These are phyloP conservation scores for Drosophila dives DNA, from an alignment of 2,888 invertebrate genomes.

Conservation along the genomic window DNA sequence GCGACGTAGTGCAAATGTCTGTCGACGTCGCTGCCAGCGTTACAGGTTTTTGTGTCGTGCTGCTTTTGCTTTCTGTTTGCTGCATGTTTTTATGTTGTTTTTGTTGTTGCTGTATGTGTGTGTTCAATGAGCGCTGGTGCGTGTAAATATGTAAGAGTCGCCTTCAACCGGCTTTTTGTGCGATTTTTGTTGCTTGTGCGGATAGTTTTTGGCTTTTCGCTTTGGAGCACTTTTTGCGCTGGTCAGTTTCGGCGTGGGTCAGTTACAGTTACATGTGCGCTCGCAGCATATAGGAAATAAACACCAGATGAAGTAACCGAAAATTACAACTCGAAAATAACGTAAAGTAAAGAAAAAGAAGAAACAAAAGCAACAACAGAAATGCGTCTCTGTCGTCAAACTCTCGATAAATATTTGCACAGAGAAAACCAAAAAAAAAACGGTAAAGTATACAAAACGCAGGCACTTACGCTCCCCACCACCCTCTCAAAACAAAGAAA, in stretches of 20 bases:
- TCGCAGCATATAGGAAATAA: slow-evolving; percentile 70
- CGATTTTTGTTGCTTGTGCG: slow-evolving; percentile 42
- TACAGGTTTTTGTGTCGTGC: slow-evolving; percentile 75
- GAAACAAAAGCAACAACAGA: slow-evolving; percentile 12
- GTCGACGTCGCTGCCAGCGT: slow-evolving; percentile 55
- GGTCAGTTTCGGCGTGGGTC: slow-evolving; percentile 71
- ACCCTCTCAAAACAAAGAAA: slow-evolving; percentile 25
- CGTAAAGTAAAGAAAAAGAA: neutral
- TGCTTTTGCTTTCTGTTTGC: slow-evolving; percentile 64
- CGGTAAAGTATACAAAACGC: slow-evolving; percentile 30
- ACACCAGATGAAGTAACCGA: slow-evolving; percentile 72
- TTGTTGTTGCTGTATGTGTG: slow-evolving; percentile 59
- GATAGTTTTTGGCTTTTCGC: slow-evolving; percentile 38
- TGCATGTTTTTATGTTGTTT: slow-evolving; percentile 20
- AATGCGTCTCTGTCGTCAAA: slow-evolving; percentile 38
- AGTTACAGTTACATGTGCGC: slow-evolving; percentile 54
- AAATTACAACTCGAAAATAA: slow-evolving; percentile 41
- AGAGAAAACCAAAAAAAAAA: slow-evolving; percentile 24
- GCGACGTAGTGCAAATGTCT: slow-evolving; percentile 69
- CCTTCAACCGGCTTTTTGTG: slow-evolving; percentile 80
- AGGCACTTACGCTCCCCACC: slow-evolving; percentile 15
- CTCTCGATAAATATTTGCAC: slow-evolving; percentile 1
- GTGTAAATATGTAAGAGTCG: slow-evolving; percentile 81
- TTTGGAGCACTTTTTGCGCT: slow-evolving; percentile 61
- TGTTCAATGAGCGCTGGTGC: slow-evolving; percentile 79